These are phyloP conservation scores for Plusia festucae DNA, from an alignment of 2,888 invertebrate genomes.

Conservation along the genomic window DNA sequence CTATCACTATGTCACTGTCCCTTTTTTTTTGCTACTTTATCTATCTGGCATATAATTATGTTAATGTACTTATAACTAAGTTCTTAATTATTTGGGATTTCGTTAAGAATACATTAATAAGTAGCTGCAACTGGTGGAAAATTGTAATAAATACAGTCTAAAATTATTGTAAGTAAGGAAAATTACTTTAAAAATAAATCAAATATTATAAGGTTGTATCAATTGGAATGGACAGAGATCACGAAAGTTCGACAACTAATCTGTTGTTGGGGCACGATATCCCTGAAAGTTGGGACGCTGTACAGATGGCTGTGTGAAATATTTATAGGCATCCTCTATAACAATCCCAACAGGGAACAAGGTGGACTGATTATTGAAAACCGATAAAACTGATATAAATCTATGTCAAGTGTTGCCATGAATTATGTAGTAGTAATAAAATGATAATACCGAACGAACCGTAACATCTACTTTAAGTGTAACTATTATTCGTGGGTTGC, in stretches of 20 bases:
- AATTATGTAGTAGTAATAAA: constrained; percentile 3
- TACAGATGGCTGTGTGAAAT: neutral
- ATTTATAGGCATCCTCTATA: neutral
- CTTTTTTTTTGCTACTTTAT: neutral
- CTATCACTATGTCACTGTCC: neutral
- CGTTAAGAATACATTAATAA: too few relatives aligned
- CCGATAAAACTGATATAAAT: constrained; percentile 3
- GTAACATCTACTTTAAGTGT: neutral
- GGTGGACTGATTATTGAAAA: constrained; percentile 3
- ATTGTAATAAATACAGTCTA: too few relatives aligned
- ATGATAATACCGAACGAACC: neutral
- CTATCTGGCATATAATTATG: too few relatives aligned
- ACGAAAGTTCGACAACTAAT: neutral
- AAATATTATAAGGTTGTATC: neutral
- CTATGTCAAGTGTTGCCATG: constrained; percentile 2
- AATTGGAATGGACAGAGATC: neutral
- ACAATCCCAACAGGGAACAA: neutral
- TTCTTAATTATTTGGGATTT: too few relatives aligned
- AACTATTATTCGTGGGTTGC: constrained; percentile 20
- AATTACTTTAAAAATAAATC: too few relatives aligned
- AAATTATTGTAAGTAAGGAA: too few relatives aligned
- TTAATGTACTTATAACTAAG: too few relatives aligned
- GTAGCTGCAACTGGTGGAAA: too few relatives aligned
- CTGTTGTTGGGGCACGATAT: neutral
- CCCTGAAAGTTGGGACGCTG: neutral